A percentile compares a stretch with the other conserved stretches of the same genome.
Conservation (phyloP, 37 sponge, comb jelly and placozoan species). For the Tethya wilhelma region DNA sequence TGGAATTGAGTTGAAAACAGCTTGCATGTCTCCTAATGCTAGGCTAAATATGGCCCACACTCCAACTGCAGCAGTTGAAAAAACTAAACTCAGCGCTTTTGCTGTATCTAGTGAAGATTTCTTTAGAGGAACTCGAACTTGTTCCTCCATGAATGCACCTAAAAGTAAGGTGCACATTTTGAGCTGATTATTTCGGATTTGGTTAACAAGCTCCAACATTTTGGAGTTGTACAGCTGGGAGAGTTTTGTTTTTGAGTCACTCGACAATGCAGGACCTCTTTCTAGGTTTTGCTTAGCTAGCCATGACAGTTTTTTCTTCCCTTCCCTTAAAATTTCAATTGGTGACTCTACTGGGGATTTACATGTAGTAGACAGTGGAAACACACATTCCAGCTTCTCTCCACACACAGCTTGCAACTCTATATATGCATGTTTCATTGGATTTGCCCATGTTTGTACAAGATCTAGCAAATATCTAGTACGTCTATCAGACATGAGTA, state of each 20-base stretch:
- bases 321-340: constrained; percentile 3
- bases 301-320: constrained; percentile 15
- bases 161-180: constrained; percentile 30
- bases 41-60: constrained; percentile 67
- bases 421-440: no score
- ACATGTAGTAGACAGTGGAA: neutral
- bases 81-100: neutral
- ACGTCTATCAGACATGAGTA: neutral
- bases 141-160: constrained; percentile 68
- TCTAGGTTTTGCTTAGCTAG: constrained; percentile 28
- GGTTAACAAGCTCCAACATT: constrained; percentile 29
- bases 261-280: neutral
- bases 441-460: neutral
- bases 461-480: neutral
- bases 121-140: constrained; percentile 53
- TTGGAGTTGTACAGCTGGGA: constrained; percentile 30
- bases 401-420: constrained; percentile 6
- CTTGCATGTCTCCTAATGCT: constrained; percentile 31
- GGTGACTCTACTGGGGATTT: neutral
- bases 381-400: neutral
- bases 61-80: constrained; percentile 48
- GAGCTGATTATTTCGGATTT: constrained; percentile 21
- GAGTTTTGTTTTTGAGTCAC: neutral
- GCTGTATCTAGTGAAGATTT: constrained; percentile 53
- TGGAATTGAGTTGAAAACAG: constrained; percentile 10